These are phyloP conservation scores for Phengaris arion DNA, from an alignment of 2,888 invertebrate genomes.

Conservation along the genomic window DNA sequence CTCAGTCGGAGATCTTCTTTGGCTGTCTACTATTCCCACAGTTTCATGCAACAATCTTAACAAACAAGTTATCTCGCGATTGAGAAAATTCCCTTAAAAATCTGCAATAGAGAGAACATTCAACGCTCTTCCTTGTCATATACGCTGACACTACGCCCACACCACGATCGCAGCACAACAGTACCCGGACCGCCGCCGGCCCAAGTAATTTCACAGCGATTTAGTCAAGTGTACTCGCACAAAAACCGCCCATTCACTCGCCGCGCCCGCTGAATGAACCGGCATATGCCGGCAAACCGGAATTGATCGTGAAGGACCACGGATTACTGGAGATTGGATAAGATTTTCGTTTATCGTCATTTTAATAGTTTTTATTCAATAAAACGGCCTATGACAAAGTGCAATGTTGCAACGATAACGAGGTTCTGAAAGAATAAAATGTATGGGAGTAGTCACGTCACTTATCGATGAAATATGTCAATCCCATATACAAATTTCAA, in stretches of 20 bases:
- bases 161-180: slow-evolving; percentile 44
- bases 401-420: too few species aligned
- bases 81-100: too few species aligned
- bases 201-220: slow-evolving; percentile 76
- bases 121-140: not conserved
- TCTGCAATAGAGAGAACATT: too few species aligned
- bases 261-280: slow-evolving; percentile 37
- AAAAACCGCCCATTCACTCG: slow-evolving; percentile 72
- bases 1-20: too few species aligned
- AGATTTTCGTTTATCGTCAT: not conserved
- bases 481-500: too few species aligned
- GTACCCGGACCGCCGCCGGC: slow-evolving; percentile 44
- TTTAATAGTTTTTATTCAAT: not conserved
- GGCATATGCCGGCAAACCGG: slow-evolving; percentile 25
- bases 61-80: too few species aligned
- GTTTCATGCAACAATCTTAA: too few species aligned
- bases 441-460: too few species aligned
- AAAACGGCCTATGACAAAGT: too few species aligned
- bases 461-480: too few species aligned
- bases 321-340: not conserved
- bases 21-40: too few species aligned
- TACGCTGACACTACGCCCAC: slow-evolving; percentile 46
- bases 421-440: too few species aligned
- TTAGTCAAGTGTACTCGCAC: slow-evolving; percentile 70
- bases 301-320: not conserved